Percentiles rank a stretch among this genome's conserved stretches.
Conservation (phyloP, 2,113 vertebrate genomes). For the Oryzias javanicus region DNA sequence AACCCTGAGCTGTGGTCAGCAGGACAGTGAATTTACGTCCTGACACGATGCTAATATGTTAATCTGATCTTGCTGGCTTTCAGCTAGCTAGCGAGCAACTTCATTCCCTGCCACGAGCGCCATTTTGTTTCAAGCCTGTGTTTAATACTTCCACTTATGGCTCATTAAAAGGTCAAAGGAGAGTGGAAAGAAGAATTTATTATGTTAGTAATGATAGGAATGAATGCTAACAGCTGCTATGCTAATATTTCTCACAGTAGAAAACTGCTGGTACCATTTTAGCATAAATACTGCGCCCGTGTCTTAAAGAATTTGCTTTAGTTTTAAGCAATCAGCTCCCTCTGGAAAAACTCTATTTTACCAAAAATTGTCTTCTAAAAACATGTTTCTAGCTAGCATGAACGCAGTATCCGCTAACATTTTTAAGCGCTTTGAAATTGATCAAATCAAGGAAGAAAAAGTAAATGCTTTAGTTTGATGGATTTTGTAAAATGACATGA, state of each 20-base stretch:
- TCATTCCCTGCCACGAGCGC: conserved; percentile 12
- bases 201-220: not conserved
- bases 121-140: conserved; percentile 31
- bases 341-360: too few relatives aligned
- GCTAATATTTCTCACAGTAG: conserved; percentile 61
- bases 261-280: conserved; percentile 51
- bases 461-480: conserved; percentile 43
- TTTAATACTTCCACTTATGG: conserved; percentile 52
- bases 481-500: conserved; percentile 59
- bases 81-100: conserved; percentile 22
- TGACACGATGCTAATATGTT: conserved; percentile 43
- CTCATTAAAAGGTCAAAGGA: conserved; percentile 22
- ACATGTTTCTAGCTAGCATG: conserved; percentile 16
- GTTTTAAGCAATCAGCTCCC: not conserved
- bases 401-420: conserved; percentile 27
- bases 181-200: not conserved
- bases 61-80: conserved; percentile 44
- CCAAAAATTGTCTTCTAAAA: too few relatives aligned
- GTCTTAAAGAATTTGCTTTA: conserved; percentile 4
- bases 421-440: conserved; percentile 27
- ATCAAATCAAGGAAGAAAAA: conserved; percentile 36
- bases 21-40: conserved; percentile 35
- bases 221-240: conserved; percentile 39
- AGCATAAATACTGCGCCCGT: conserved; percentile 23
- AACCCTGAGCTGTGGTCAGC: conserved; percentile 55